A percentile compares a stretch with the other conserved stretches of the same genome.
These are phyloP conservation scores for Athetis lepigone DNA, from an alignment of 2,888 invertebrate genomes.

Conservation along the genomic window DNA sequence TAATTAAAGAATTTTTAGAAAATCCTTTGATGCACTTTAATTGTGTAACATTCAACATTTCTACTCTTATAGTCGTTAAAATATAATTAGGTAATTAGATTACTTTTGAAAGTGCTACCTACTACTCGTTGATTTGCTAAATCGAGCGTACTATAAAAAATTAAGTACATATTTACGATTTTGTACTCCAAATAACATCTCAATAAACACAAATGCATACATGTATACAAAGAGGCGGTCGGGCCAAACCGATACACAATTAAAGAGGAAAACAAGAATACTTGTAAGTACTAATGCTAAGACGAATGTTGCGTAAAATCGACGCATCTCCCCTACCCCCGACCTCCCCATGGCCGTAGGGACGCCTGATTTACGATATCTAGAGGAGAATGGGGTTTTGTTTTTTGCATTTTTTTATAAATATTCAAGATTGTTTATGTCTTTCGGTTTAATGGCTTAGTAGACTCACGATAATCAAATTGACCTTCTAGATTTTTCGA, in stretches of 20 bases:
- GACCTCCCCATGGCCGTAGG: slow-evolving; percentile 73
- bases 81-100: not conserved
- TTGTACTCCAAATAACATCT: slow-evolving; percentile 13
- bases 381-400: slow-evolving; percentile 75
- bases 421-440: slow-evolving; percentile 42
- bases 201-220: slow-evolving; percentile 14
- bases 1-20: slow-evolving; percentile 37
- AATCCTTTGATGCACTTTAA: slow-evolving; percentile 12
- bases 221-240: slow-evolving; percentile 62
- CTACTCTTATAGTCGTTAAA: not conserved
- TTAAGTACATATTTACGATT: slow-evolving; percentile 3
- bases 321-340: slow-evolving; percentile 77
- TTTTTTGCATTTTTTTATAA: slow-evolving; percentile 75
- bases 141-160: not conserved
- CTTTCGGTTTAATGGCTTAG: slow-evolving; percentile 13
- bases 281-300: slow-evolving; percentile 88
- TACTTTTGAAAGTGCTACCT: not conserved
- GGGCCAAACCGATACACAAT: slow-evolving; percentile 87
- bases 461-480: slow-evolving; percentile 11
- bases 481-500: slow-evolving; percentile 14
- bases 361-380: slow-evolving; percentile 88
- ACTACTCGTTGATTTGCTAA: not conserved
- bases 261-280: slow-evolving; percentile 88
- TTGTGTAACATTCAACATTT: slow-evolving; percentile 5
- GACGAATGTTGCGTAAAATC: slow-evolving; percentile 91